These are phyloP conservation scores for Papilio glaucus DNA, from an alignment of 1,140 invertebrate genomes.

Conservation along the genomic window DNA sequence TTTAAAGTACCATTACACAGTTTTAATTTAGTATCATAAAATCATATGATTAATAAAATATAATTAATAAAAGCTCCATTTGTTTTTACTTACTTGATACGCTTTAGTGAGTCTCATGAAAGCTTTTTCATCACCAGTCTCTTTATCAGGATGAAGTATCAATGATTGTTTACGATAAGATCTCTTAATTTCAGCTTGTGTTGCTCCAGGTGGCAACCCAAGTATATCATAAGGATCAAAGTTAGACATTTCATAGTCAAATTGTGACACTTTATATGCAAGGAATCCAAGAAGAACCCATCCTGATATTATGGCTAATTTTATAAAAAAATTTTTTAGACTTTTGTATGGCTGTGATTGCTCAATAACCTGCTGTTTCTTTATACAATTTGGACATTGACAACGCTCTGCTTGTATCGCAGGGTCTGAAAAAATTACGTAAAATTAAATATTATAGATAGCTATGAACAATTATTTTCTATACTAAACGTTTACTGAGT, in stretches of 20 bases:
- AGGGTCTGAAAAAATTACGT: constrained; percentile 85
- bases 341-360: constrained; percentile 94
- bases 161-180: constrained; percentile 97
- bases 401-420: constrained; percentile 90
- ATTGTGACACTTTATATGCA: constrained; percentile 98
- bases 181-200: constrained; percentile 95
- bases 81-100: constrained; percentile 84
- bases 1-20: no score
- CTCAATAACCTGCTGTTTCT: constrained; percentile 92
- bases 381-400: constrained; percentile 93
- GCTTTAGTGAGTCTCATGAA: constrained; percentile 99
- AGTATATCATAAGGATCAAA: constrained; percentile 99
- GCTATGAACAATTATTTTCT: no score
- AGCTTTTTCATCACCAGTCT: constrained; percentile 97
- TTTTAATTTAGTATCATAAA: not conserved
- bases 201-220: constrained; percentile 92
- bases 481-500: no score
- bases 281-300: constrained; percentile 95
- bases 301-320: constrained; percentile 89
- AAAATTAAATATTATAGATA: no score
- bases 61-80: not conserved
- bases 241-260: constrained; percentile 98
- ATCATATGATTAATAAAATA: not conserved
- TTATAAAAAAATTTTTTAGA: constrained; percentile 88
- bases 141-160: constrained; percentile 98